These are phyloP conservation scores for Cranoglanis bouderius DNA, from an alignment of 2,113 vertebrate species.

Conservation along the genomic window DNA sequence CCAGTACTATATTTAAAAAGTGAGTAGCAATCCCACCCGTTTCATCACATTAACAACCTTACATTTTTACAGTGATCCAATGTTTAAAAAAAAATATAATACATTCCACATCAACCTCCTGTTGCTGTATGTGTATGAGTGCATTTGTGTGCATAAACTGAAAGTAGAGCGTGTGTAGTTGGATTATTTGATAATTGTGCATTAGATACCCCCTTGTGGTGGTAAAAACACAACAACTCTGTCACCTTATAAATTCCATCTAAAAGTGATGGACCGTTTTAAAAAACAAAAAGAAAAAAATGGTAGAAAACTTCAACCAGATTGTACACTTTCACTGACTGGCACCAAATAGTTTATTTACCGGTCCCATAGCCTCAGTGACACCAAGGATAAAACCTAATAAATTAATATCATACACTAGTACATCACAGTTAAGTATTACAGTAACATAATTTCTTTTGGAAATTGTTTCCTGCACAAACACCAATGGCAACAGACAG, in stretches of 20 bases:
- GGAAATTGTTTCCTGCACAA: constrained; percentile 44
- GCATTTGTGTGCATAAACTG: not conserved
- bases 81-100: not conserved
- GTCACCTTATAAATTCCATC: not conserved
- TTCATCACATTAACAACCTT: not conserved
- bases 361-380: constrained; percentile 49
- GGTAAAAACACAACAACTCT: not conserved
- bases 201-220: constrained; percentile 42
- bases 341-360: constrained; percentile 62
- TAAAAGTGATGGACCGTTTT: not conserved
- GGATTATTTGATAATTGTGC: not conserved
- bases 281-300: not conserved
- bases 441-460: constrained; percentile 47
- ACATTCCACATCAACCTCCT: not conserved
- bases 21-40: not conserved
- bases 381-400: constrained; percentile 59
- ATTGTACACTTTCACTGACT: constrained; percentile 46
- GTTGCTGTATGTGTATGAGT: not conserved
- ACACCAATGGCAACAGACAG: constrained; percentile 42
- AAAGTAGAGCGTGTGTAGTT: not conserved
- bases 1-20: not conserved
- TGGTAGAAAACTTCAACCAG: not conserved
- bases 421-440: constrained; percentile 50
- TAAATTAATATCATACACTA: constrained; percentile 63
- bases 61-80: not conserved